Evolutionary conservation across 2,797 vertebrate species (phyloP), one percentile per base, ranked within the genome.

Genomic region (Rhabdophis nuchalis): DNA sequence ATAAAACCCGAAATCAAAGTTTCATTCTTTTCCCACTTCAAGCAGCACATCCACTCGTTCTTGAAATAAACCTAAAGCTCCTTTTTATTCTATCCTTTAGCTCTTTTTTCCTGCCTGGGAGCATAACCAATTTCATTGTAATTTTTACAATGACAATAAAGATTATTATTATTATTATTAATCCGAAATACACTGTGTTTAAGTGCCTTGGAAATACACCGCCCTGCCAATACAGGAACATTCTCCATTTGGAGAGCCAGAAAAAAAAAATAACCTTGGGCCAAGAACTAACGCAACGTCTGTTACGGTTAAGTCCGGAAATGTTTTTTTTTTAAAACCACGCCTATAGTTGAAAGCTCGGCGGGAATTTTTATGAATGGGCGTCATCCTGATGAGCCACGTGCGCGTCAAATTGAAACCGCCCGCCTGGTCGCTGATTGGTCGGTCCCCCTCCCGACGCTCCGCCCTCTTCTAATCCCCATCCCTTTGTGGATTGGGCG

Each of bases 171-270:
- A n/a, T n/a, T n/a, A n/a, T n/a, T n/a, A n/a, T 54, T 64, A 46
- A 8, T n/a, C 20, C 20, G 29, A 92, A 93, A 93, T 92, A 91
- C 87, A 77, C 52, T 93, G 92, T 61, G 87, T 89, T 93, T 77
- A 93, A 95, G 36, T 89, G 92, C 94, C 93, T 91, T 94, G 91
- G 58, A 89, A 85, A 68, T 88, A 92, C 82, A 93, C 27, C 32
- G 61, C 68, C 10, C 3, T 10, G 32, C 36, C 29, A 18, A 13
- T 9, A 52, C 36, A 32, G 54, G 85, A 27, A 72, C 9, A 1
- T 46, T 29, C 32, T 56, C 68, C 32, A 16, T 50, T 86, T 3
- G 10, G 29, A 46, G 29, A 46, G 12, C 41, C 10, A 1, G 46
- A 25, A 32, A 29, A 68, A 32, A 23, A 36, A 82, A 29, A 68